Conservation (phyloP, 1,140 invertebrate genomes). For the Eupristina koningsbergeri region DNA sequence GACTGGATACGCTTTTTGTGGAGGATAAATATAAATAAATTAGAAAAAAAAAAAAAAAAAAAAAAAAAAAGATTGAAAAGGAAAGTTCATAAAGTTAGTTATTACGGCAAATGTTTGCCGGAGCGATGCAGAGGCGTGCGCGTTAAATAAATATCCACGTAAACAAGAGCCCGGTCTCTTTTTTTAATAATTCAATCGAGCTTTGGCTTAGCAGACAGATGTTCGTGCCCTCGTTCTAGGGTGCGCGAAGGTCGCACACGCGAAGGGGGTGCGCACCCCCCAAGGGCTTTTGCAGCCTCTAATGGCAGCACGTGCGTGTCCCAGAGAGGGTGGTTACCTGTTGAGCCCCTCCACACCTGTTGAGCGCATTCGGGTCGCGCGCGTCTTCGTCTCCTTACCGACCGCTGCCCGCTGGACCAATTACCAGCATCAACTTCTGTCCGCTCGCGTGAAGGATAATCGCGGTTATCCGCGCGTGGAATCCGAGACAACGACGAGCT, state of each 20-base stretch:
- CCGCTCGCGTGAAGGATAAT: not conserved
- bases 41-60: too few species aligned
- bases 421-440: not conserved
- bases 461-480: not conserved
- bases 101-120: not conserved
- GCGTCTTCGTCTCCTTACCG: too few species aligned
- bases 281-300: not conserved
- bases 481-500: too few species aligned
- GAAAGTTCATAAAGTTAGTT: constrained; percentile 9
- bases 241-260: too few species aligned
- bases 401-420: not conserved
- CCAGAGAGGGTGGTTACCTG: constrained; percentile 36
- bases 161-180: not conserved
- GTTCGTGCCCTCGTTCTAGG: not conserved
- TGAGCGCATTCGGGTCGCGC: not conserved
- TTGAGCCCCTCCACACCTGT: not conserved
- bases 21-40: not conserved
- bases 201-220: too few species aligned
- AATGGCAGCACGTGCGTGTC: not conserved
- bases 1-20: not conserved
- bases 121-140: not conserved
- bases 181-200: not conserved
- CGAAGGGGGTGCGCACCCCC: not conserved
- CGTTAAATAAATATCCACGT: constrained; percentile 1
- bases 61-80: constrained; percentile 11